Percentiles rank a stretch among this genome's conserved stretches.
Evolutionary conservation across 2,797 vertebrate species (phyloP).

Genomic region (Platalea minor): DNA sequence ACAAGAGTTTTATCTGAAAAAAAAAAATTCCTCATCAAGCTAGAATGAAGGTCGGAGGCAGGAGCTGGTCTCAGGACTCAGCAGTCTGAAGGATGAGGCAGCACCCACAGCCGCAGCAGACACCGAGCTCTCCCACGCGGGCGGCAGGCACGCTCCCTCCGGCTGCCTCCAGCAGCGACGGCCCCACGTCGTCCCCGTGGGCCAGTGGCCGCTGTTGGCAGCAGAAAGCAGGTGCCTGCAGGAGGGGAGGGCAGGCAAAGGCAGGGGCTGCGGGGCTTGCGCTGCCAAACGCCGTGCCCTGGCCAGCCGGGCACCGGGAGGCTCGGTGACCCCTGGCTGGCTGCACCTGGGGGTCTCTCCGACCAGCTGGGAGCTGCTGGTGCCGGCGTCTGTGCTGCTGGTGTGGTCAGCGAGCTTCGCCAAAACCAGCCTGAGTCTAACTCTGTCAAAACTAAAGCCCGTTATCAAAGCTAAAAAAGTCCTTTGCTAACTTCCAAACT

Average conservation of each 20-base stretch:
- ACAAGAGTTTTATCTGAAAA: background rate
- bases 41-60: background rate
- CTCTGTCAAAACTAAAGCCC: background rate
- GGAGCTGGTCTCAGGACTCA: background rate
- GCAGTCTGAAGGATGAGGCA: background rate
- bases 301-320: rapidly evolving
- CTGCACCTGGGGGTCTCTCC: rapidly evolving
- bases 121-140: background rate
- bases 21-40: background rate
- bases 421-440: background rate
- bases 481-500: background rate
- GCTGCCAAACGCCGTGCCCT: rapidly evolving
- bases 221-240: background rate
- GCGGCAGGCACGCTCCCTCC: background rate
- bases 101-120: background rate
- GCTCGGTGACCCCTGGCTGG: background rate
- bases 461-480: background rate
- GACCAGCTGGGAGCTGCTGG: background rate
- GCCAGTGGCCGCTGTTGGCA: background rate
- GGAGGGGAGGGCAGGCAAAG: background rate
- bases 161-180: background rate
- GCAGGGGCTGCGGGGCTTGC: background rate
- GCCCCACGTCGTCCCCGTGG: background rate
- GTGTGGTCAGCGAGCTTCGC: background rate
- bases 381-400: background rate